These are phyloP conservation scores for Listronotus bonariensis DNA, from an alignment of 1,140 invertebrate genomes.

Conservation along the genomic window DNA sequence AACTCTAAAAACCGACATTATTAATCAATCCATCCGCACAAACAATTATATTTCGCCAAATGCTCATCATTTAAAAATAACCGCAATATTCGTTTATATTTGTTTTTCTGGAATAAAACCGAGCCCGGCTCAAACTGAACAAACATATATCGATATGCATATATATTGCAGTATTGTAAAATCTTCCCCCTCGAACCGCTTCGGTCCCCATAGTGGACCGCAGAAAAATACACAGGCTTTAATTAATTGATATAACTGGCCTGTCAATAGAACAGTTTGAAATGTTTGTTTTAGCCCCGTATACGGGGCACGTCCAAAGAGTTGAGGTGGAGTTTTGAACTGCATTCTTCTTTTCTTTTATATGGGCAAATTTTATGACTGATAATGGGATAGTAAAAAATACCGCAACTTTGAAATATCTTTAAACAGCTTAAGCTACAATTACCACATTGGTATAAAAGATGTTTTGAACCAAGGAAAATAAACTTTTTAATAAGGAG, in stretches of 20 bases:
- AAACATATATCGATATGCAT: conserved; percentile 29
- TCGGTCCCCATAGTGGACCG: background rate
- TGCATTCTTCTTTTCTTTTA: no score
- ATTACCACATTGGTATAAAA: no score
- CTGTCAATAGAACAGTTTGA: conserved; percentile 13
- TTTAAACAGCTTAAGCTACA: no score
- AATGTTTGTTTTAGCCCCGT: conserved; percentile 2
- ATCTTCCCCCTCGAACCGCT: conserved; percentile 1
- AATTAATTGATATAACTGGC: conserved; percentile 27
- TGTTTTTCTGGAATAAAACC: conserved; percentile 23
- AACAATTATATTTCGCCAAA: conserved; percentile 19
- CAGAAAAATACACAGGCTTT: conserved; percentile 23
- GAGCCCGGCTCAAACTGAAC: conserved; percentile 18
- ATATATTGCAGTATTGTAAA: conserved; percentile 29
- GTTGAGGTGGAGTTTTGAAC: background rate
- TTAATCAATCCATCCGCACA: conserved; percentile 3
- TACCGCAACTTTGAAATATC: no score
- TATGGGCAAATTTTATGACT: no score
- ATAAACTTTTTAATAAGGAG: no score
- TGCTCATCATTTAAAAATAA: conserved; percentile 15
- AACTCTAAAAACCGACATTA: no score
- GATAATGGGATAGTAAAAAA: no score
- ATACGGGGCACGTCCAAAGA: background rate
- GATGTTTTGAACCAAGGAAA: no score
- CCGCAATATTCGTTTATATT: conserved; percentile 11